Conservation (phyloP, 2,113 vertebrate genomes). For the Nestor notabilis region DNA sequence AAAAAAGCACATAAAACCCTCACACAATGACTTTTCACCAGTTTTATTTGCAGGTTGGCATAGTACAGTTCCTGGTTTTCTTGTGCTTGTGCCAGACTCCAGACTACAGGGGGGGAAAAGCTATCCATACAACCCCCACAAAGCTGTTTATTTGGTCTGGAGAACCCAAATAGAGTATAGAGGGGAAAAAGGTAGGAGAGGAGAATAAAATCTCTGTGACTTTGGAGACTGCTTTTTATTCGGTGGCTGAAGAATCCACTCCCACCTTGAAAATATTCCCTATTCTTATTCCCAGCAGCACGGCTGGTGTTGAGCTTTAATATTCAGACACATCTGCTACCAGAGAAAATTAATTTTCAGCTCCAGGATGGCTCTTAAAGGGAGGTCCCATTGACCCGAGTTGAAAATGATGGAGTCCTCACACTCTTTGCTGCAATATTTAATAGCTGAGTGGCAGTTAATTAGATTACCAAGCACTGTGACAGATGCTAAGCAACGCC, state of each 20-base stretch:
- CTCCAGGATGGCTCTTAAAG: conserved; percentile 1
- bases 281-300: neutral
- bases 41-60: conserved; percentile 16
- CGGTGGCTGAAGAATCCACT: neutral
- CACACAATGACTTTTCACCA: conserved; percentile 42
- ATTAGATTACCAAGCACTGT: conserved; percentile 52
- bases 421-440: conserved; percentile 20
- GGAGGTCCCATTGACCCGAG: conserved; percentile 10
- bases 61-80: neutral
- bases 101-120: neutral
- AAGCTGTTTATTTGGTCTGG: neutral
- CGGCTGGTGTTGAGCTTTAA: neutral
- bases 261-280: neutral
- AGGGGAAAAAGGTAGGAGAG: neutral
- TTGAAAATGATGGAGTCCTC: conserved; percentile 50
- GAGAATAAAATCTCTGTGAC: neutral
- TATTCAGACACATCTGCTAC: neutral
- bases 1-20: conserved; percentile 26
- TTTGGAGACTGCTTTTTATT: neutral
- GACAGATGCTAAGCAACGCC: conserved; percentile 50
- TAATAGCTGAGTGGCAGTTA: conserved; percentile 51
- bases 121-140: neutral
- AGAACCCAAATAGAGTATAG: neutral
- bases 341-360: conserved; percentile 51
- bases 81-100: neutral